These are phyloP conservation scores for Petrolisthes manimaculis DNA, from an alignment of 2,888 invertebrate species.

Conservation along the genomic window DNA sequence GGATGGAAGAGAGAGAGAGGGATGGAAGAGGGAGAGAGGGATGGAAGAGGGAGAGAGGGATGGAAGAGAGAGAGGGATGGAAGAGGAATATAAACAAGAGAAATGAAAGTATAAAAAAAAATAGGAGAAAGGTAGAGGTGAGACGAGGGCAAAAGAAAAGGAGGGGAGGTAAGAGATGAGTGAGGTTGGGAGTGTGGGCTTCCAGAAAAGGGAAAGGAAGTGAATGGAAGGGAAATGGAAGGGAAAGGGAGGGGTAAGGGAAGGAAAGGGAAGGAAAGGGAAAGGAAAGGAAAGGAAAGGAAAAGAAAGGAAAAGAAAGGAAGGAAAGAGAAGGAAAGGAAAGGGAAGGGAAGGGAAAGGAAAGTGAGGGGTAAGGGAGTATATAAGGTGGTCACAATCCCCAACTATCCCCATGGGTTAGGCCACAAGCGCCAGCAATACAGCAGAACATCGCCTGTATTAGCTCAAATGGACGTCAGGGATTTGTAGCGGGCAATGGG, in stretches of 20 bases:
- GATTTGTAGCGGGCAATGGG: constrained; percentile 36
- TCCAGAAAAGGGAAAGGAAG: not conserved
- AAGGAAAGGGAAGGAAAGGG: not conserved
- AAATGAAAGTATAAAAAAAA: not conserved
- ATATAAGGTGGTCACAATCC: constrained; percentile 7
- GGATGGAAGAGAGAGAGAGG: no score
- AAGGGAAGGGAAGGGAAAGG: not conserved
- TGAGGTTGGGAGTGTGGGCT: not conserved
- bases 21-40: no score
- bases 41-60: not conserved
- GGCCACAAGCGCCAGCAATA: constrained; percentile 51
- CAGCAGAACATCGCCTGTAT: constrained; percentile 45
- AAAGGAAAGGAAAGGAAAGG: not conserved
- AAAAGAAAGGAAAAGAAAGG: not conserved
- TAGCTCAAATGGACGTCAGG: constrained; percentile 56
- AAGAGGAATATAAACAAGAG: not conserved
- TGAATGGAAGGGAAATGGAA: not conserved
- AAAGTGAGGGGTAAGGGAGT: not conserved
- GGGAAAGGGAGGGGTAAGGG: not conserved
- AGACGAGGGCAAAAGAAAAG: not conserved
- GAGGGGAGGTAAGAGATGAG: not conserved
- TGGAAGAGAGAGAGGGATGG: not conserved
- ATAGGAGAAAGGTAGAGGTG: not conserved
- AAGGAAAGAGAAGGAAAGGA: no score
- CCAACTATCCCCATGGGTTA: constrained; percentile 35